Conservation (phyloP, 2,113 vertebrate species). For the Onychostruthus taczanowskii region DNA sequence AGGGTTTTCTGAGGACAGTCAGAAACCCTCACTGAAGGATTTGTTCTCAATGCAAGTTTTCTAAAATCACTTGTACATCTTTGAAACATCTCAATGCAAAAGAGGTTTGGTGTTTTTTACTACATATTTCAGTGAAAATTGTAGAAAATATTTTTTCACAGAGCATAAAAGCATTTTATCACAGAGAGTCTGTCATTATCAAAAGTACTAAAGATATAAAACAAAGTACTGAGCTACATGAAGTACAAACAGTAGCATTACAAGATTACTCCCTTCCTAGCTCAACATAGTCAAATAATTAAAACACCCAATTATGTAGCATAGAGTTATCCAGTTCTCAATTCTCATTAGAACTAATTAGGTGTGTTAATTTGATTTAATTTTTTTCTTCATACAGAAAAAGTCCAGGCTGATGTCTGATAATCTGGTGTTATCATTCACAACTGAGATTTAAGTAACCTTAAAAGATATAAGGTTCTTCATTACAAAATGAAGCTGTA, state of each 20-base stretch:
- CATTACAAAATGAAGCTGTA: background rate
- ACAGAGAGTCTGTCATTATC: background rate
- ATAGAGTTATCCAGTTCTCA: background rate
- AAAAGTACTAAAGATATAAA: background rate
- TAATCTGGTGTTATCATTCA: background rate
- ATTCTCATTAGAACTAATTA: background rate
- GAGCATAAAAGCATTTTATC: background rate
- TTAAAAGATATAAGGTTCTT: background rate
- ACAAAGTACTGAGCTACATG: background rate
- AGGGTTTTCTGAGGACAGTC: background rate
- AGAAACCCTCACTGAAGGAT: background rate
- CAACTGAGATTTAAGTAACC: background rate
- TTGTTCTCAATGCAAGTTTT: background rate
- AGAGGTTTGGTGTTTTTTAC: background rate
- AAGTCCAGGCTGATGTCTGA: background rate
- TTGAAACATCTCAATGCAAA: background rate
- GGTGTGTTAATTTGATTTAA: background rate
- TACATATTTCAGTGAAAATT: background rate
- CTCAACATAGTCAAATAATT: background rate
- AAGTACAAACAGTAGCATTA: background rate
- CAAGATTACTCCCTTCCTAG: background rate
- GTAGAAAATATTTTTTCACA: background rate
- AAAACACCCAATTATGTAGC: background rate
- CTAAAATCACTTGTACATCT: background rate
- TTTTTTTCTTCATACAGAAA: background rate